A percentile compares a stretch with the other conserved stretches of the same genome.
Evolutionary conservation across 2,888 invertebrate genomes (phyloP).

Genomic region (Drosophila aldrichi): DNA sequence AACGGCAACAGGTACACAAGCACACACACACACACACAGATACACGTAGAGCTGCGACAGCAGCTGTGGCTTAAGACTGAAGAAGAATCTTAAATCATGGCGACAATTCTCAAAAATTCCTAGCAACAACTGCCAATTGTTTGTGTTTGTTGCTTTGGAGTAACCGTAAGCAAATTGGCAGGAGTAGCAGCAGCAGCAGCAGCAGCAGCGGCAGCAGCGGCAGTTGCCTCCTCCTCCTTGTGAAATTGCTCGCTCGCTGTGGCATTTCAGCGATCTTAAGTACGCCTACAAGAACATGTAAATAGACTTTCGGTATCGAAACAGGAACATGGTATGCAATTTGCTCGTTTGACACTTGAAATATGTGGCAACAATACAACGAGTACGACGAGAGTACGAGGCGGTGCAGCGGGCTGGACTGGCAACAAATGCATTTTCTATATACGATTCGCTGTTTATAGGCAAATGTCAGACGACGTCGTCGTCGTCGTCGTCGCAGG

Average conservation of each 20-base stretch:
- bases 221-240: slow-evolving; percentile 28
- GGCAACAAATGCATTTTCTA: slow-evolving; percentile 63
- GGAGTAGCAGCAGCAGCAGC: slow-evolving; percentile 29
- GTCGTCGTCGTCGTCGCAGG: slow-evolving; percentile 57
- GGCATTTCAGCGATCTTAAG: slow-evolving; percentile 83
- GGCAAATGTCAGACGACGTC: slow-evolving; percentile 69
- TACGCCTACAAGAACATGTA: slow-evolving; percentile 84
- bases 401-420: slow-evolving; percentile 18
- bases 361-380: slow-evolving; percentile 80
- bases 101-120: slow-evolving; percentile 83
- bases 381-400: slow-evolving; percentile 13
- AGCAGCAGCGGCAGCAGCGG: slow-evolving; percentile 26
- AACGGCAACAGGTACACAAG: slow-evolving; percentile 58
- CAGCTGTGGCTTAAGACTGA: slow-evolving; percentile 49
- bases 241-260: slow-evolving; percentile 62
- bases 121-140: slow-evolving; percentile 38
- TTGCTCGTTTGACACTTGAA: slow-evolving; percentile 84
- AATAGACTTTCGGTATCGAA: slow-evolving; percentile 82
- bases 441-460: slow-evolving; percentile 63
- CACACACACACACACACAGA: not conserved
- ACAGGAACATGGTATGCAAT: slow-evolving; percentile 83
- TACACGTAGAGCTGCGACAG: not conserved
- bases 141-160: slow-evolving; percentile 18
- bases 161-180: slow-evolving; percentile 72
- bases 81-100: slow-evolving; percentile 80